Base-by-base conservation (phyloP, 2,113 vertebrate species). In the Apaloderma vittatum region DNA sequence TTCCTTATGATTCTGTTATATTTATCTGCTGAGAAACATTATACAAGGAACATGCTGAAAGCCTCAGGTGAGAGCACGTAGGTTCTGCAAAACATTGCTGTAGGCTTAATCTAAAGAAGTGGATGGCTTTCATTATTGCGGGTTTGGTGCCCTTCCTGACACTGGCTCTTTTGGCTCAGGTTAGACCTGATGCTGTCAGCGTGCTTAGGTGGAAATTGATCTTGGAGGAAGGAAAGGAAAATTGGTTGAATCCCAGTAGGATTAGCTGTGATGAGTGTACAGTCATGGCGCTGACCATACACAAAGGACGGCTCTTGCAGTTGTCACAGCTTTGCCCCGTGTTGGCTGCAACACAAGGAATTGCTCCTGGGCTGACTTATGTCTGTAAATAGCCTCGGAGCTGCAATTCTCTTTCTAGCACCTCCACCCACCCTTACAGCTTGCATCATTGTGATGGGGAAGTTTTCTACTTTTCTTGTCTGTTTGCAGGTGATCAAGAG, bases 271-370 rank as follows among this genome's bases (percentile, higher is more conserved):
- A 21, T 66, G 20, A 62, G 32, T 3, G 12, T 45, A 40, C 2
- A 2, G 29, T 75, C 49, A n/a, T 0, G 3, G 49, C 23, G 87
- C 68, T 72, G n/a, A 21, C 45, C 6, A 0, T 13, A 12, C 11
- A 20, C 57, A 26, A 68, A 8, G 23, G 49, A 48, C 0, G 0
- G 29, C 21, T 91, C 32, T 73, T 70, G 45, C 65, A 55, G 9
- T 17, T 63, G 32, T 49, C 2, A 2, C 43, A 30, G 63, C 55
- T 84, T 82, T 91, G 65, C 45, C 70, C 76, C 3, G 0, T 16
- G 23, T 46, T 61, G 65, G 52, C 76, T 85, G 73, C 62, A 57
- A 58, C 1, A 2, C 58, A 62, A 54, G 21, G 71, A 87, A 30
- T 36, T 62, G 23, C 48, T 87, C 15, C 4, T 36, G 72, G 61